A percentile compares a stretch with the other conserved stretches of the same genome.
phyloP scores from a whole-genome alignment of 2,888 invertebrate species.

The Andrena flavipes region DNA sequence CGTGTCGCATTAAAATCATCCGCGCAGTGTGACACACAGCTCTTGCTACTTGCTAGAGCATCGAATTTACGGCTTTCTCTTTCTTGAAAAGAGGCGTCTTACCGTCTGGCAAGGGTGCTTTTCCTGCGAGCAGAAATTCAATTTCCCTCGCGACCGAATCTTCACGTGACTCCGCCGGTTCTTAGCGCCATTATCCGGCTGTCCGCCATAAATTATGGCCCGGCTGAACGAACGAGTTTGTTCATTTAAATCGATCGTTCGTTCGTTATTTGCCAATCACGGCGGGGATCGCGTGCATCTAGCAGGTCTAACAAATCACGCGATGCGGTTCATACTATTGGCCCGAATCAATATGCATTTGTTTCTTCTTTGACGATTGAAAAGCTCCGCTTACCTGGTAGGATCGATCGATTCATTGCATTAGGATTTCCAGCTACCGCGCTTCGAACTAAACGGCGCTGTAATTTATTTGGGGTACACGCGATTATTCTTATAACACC shows the following conservation, averaged over 20 bases:
- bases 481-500: slow-evolving; percentile 1
- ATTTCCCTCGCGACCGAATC: slow-evolving; percentile 28
- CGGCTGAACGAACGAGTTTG: background rate
- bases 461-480: background rate
- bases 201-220: slow-evolving; percentile 4
- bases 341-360: background rate
- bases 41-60: background rate
- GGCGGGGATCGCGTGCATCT: slow-evolving; percentile 19
- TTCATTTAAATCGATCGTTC: slow-evolving; percentile 6
- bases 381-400: background rate
- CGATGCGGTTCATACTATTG: slow-evolving; percentile 17
- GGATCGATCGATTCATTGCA: background rate
- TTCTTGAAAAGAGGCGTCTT: slow-evolving; percentile 18
- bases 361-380: background rate
- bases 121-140: slow-evolving; percentile 18
- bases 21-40: slow-evolving; percentile 23
- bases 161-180: slow-evolving; percentile 8
- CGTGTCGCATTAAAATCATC: slow-evolving; percentile 57
- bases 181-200: slow-evolving; percentile 3
- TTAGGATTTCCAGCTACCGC: background rate
- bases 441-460: background rate
- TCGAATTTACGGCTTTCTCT: slow-evolving; percentile 42
- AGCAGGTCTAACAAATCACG: slow-evolving; percentile 21
- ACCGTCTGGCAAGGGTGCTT: slow-evolving; percentile 23
- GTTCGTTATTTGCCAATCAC: slow-evolving; percentile 26